Percentiles rank a stretch among this genome's conserved stretches.
Conservation (phyloP, 2,888 invertebrate genomes). For the Dasypolia templi region DNA sequence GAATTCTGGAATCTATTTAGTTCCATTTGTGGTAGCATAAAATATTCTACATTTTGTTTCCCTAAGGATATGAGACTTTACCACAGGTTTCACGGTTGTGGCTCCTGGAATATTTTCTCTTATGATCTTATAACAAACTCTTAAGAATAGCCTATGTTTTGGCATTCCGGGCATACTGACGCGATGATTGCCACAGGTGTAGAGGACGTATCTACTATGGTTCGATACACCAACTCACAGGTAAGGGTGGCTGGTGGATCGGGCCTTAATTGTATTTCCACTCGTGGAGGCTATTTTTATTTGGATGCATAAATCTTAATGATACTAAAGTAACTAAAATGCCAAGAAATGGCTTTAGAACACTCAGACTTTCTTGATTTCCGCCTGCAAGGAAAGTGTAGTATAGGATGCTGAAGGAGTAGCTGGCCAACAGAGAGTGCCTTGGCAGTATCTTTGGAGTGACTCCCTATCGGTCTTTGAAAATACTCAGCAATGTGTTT, state of each 20-base stretch:
- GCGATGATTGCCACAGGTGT: background rate
- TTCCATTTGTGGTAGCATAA: slow-evolving; percentile 12
- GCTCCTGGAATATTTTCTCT: background rate
- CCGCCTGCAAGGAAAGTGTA: no score
- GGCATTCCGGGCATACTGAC: no score
- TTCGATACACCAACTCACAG: background rate
- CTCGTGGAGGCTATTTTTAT: background rate
- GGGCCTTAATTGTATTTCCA: background rate
- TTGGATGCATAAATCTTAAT: no score
- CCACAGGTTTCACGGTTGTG: slow-evolving; percentile 1
- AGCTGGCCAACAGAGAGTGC: background rate
- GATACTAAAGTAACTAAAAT: no score
- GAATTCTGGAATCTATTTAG: slow-evolving; percentile 9
- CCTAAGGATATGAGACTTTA: background rate
- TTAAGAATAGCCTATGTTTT: background rate
- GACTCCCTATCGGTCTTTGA: background rate
- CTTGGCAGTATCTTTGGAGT: background rate
- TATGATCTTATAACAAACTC: background rate
- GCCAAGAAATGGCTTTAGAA: background rate
- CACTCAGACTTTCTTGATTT: background rate
- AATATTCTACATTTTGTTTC: slow-evolving; percentile 24
- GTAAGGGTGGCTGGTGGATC: background rate
- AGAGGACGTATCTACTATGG: background rate
- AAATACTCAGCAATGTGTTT: background rate
- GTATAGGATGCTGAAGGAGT: background rate